Evolutionary conservation across 2,113 vertebrate genomes (phyloP).

Genomic region (Procavia capensis): DNA sequence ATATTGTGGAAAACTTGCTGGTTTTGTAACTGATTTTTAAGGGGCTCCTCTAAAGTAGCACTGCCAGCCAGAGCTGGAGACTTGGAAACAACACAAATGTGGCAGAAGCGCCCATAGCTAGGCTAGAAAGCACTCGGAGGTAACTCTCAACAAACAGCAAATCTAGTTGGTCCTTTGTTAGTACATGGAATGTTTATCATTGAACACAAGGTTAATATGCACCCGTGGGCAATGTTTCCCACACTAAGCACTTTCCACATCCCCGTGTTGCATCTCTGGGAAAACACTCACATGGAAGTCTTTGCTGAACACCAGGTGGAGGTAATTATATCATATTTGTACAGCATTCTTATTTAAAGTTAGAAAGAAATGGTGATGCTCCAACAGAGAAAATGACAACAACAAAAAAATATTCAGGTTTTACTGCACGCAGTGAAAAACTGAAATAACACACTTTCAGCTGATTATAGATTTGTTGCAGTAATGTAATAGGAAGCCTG

Average conservation of each 20-base stretch:
- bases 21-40: neutral
- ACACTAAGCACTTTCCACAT: neutral
- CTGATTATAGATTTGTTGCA: slow-evolving; percentile 39
- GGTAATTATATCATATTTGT: neutral
- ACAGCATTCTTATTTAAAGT: slow-evolving; percentile 27
- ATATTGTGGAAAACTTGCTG: neutral
- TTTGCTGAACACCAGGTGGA: neutral
- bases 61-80: neutral
- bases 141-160: neutral
- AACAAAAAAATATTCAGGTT: slow-evolving; percentile 15
- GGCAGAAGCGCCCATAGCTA: neutral
- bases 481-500: neutral
- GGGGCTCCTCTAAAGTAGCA: neutral
- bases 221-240: neutral
- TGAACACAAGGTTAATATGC: neutral
- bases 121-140: neutral
- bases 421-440: slow-evolving; percentile 28
- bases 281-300: neutral
- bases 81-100: neutral
- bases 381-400: neutral
- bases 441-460: slow-evolving; percentile 58
- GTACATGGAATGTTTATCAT: neutral
- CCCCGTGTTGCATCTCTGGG: neutral
- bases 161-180: neutral
- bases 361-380: neutral